Evolutionary conservation across 1,140 invertebrate genomes (phyloP).

Genomic region (Drosophila ercepeae): DNA sequence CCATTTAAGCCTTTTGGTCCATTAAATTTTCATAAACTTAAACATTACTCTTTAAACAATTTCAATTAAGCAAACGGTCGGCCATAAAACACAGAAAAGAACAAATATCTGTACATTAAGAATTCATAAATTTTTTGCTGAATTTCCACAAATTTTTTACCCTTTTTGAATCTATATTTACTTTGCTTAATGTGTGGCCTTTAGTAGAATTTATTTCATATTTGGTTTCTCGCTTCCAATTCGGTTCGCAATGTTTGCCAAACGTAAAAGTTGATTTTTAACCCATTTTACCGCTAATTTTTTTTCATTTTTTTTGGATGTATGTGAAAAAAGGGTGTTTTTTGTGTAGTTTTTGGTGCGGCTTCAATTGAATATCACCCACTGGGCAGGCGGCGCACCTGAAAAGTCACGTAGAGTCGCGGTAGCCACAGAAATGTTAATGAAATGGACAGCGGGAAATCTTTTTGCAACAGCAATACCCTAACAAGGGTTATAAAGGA

Average conservation of each 20-base stretch:
- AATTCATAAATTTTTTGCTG: slow-evolving; percentile 5
- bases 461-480: slow-evolving; percentile 21
- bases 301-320: background rate
- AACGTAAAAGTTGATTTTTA: slow-evolving; percentile 31
- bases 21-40: background rate
- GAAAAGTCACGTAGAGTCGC: slow-evolving; percentile 41
- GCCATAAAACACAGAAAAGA: background rate
- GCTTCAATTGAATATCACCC: slow-evolving; percentile 39
- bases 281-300: background rate
- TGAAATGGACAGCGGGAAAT: slow-evolving; percentile 62
- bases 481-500: background rate
- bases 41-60: background rate
- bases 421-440: slow-evolving; percentile 56
- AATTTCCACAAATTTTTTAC: slow-evolving; percentile 13
- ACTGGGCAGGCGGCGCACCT: slow-evolving; percentile 10
- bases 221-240: slow-evolving; percentile 38
- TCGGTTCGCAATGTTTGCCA: slow-evolving; percentile 33
- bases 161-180: slow-evolving; percentile 23
- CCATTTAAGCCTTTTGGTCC: too few relatives aligned
- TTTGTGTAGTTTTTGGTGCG: slow-evolving; percentile 1
- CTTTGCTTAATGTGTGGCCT: slow-evolving; percentile 35
- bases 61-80: background rate
- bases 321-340: background rate
- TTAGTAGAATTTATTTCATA: slow-evolving; percentile 35
- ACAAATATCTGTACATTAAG: slow-evolving; percentile 3